Percentiles rank a stretch among this genome's conserved stretches.
These are phyloP conservation scores for Venusia cambrica DNA, from an alignment of 2,888 invertebrate genomes.

Conservation along the genomic window DNA sequence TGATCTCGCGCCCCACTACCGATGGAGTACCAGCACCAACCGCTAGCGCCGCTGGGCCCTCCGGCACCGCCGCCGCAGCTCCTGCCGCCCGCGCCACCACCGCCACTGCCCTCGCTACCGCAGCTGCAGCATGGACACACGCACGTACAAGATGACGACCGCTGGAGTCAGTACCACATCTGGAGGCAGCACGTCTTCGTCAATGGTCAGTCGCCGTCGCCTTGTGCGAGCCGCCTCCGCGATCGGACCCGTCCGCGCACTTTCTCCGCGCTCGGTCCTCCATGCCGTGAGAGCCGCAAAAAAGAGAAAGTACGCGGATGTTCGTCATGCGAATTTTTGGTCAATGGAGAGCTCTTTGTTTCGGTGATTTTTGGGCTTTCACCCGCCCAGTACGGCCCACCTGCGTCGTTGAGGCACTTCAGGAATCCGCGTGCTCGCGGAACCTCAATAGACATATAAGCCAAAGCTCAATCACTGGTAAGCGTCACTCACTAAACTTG, in stretches of 20 bases:
- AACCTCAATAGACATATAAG: constrained; percentile 22
- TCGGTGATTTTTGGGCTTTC: constrained; percentile 52
- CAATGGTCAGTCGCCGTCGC: constrained; percentile 82
- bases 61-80: constrained; percentile 84
- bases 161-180: constrained; percentile 89
- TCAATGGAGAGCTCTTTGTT: constrained; percentile 62
- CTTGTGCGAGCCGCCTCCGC: constrained; percentile 28
- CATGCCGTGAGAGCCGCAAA: constrained; percentile 18
- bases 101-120: constrained; percentile 84
- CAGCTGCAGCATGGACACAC: constrained; percentile 81
- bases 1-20: constrained; percentile 51
- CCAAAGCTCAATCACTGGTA: constrained; percentile 22
- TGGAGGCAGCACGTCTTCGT: constrained; percentile 91
- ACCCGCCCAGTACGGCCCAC: constrained; percentile 6
- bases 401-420: neutral
- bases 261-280: constrained; percentile 43
- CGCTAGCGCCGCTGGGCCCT: constrained; percentile 80
- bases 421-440: constrained; percentile 29
- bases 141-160: constrained; percentile 83
- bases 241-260: constrained; percentile 47
- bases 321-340: constrained; percentile 56
- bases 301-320: constrained; percentile 62
- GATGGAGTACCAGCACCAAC: constrained; percentile 77
- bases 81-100: constrained; percentile 78
- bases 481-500: constrained; percentile 6